Base-by-base conservation (phyloP, 1,140 invertebrate species). In the Pseudoatta argentina region DNA sequence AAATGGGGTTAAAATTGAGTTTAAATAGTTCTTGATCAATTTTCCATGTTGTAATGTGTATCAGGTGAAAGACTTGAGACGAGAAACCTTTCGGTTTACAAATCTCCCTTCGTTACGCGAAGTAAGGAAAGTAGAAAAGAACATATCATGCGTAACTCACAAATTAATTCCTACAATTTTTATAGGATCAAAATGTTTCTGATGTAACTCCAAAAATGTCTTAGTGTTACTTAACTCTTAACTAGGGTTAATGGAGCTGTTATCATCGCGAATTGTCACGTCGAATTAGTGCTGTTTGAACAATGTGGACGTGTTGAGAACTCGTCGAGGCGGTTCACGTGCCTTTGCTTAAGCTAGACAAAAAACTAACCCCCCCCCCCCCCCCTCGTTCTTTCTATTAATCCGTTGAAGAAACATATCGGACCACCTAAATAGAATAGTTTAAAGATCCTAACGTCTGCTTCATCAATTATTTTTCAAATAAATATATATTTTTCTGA, bases 231-330 rank as follows among this genome's bases (percentile, higher is more conserved):
- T 39, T 64, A 5, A n/a, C 7, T 67, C 14, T 69, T 14, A 57
- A 57, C 30, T 57, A 10, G 64, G 34, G 34, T 71, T 69, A 79
- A 69, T n/a, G 27, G 48, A 55, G 30, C 21, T 67, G 48, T 63
- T 81, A 55, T 39, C 34, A 7, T 55, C 78, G 66, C 78, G 53
- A n/a, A 71, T 81, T n/a, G 21, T 21, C 76, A 53, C 39, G 59
- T 27, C 39, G 24, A 78, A 64, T 78, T 48, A 63, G 12, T 18
- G 39, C 57, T 48, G 30, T 27, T 44, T 12, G n/a, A 67, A n/a
- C 10, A 48, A 7, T 21, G 53, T 39, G 30, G 51, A 27, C 27
- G 51, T 16, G 39, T 12, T 69, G 66, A 66, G 21, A 69, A 69
- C 66, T 67, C 39, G 39, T 24, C 21, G 66, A 51, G 39, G 39